These are phyloP conservation scores for Poecilobothrus nobilitatus DNA, from an alignment of 2,888 invertebrate species.

Conservation along the genomic window DNA sequence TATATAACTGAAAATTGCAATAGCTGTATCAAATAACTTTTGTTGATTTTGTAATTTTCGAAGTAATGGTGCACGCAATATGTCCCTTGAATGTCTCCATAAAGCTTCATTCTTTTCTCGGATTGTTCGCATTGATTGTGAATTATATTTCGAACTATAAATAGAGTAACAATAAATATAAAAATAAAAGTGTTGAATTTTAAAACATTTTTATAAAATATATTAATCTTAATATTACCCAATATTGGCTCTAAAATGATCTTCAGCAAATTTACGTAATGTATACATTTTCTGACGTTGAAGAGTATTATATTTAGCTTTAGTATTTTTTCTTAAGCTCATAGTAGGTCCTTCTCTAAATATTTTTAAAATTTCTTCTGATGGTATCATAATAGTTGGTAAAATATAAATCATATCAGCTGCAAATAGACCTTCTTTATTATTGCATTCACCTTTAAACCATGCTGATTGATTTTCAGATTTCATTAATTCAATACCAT, in stretches of 20 bases:
- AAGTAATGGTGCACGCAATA: constrained; percentile 72
- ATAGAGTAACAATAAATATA: neutral
- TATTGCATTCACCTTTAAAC: constrained; percentile 64
- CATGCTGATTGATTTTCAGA: constrained; percentile 47
- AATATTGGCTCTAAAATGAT: constrained; percentile 58
- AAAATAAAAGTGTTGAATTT: neutral
- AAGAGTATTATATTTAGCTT: constrained; percentile 49
- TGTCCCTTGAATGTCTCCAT: constrained; percentile 75
- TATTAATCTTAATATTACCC: constrained; percentile 24
- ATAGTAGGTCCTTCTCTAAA: constrained; percentile 51
- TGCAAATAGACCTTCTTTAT: constrained; percentile 71
- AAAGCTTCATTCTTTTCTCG: constrained; percentile 60
- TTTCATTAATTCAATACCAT: constrained; percentile 65
- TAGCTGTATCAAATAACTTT: constrained; percentile 61
- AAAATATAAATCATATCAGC: constrained; percentile 79
- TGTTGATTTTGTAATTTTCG: constrained; percentile 65
- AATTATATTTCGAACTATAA: constrained; percentile 24
- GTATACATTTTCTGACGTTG: constrained; percentile 69
- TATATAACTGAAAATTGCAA: constrained; percentile 64
- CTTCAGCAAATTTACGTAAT: constrained; percentile 71
- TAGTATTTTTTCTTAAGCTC: constrained; percentile 42
- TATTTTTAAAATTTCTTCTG: constrained; percentile 55
- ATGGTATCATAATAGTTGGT: constrained; percentile 70
- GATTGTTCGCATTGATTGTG: constrained; percentile 57
- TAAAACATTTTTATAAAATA: too few relatives aligned